A percentile compares a stretch with the other conserved stretches of the same genome.
phyloP scores from a whole-genome alignment of 2,113 vertebrate species.

The Tylochromis polylepis region DNA sequence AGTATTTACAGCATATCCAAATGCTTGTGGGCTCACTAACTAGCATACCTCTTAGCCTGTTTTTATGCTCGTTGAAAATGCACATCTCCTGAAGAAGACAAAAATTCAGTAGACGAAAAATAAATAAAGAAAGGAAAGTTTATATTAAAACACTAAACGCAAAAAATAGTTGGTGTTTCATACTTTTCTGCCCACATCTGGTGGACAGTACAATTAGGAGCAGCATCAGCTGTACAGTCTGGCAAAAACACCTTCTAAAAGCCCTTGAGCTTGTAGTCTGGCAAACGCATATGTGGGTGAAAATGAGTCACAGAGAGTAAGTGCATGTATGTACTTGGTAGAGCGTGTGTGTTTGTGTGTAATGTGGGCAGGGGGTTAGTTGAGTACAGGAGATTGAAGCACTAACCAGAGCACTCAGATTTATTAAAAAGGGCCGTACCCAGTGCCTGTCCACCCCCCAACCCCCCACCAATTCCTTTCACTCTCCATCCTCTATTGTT shows the following conservation, averaged over 20 bases:
- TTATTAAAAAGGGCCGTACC: constrained; percentile 73
- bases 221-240: constrained; percentile 38
- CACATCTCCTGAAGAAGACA: not conserved
- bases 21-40: not conserved
- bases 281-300: constrained; percentile 50
- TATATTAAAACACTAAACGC: not conserved
- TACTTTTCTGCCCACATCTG: constrained; percentile 7
- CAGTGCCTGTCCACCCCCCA: constrained; percentile 18
- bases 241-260: constrained; percentile 50
- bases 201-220: constrained; percentile 11
- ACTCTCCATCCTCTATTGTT: constrained; percentile 64
- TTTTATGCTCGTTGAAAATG: constrained; percentile 8
- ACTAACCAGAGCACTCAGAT: constrained; percentile 76
- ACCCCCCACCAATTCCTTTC: constrained; percentile 1
- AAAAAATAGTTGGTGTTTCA: not conserved
- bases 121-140: not conserved
- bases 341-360: constrained; percentile 32
- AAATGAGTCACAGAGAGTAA: constrained; percentile 51
- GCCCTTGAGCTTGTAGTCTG: constrained; percentile 49
- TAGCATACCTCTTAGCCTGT: not conserved
- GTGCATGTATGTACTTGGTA: constrained; percentile 48
- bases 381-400: constrained; percentile 69
- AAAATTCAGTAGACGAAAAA: not conserved
- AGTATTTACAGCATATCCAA: not conserved
- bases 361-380: constrained; percentile 50